Percentiles rank a stretch among this genome's conserved stretches.
phyloP scores from a whole-genome alignment of 2,888 invertebrate species.

The Machimus rusticus region DNA sequence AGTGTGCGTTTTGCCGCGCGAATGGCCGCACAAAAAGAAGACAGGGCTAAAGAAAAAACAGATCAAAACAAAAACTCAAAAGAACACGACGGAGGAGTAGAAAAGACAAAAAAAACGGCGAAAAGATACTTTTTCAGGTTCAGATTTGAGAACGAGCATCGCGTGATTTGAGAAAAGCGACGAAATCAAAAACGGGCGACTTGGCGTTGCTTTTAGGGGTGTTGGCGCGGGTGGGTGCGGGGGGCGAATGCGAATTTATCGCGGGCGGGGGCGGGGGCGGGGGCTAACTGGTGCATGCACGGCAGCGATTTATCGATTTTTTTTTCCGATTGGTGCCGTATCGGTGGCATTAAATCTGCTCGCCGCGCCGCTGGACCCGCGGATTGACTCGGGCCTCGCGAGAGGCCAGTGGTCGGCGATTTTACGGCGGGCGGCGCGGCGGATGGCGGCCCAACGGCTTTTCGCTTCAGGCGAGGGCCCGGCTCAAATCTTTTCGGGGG shows the following conservation, averaged over 20 bases:
- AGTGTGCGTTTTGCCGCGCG: slow-evolving; percentile 35
- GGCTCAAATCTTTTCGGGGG: background rate
- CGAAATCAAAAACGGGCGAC: background rate
- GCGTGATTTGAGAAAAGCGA: slow-evolving; percentile 20
- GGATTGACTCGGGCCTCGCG: background rate
- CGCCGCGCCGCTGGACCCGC: background rate
- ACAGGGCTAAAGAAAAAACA: slow-evolving; percentile 22
- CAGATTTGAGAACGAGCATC: slow-evolving; percentile 26
- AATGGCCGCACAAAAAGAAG: slow-evolving; percentile 29
- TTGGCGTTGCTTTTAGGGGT: background rate
- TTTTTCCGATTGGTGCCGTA: background rate
- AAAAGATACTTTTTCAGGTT: background rate
- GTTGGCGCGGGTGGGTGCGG: background rate
- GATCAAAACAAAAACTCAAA: slow-evolving; percentile 34
- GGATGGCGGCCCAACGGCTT: background rate
- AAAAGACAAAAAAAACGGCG: too few relatives aligned
- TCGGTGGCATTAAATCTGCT: background rate
- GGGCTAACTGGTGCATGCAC: slow-evolving; percentile 12
- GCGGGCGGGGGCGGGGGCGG: background rate
- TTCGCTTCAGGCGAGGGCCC: background rate
- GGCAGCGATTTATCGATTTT: slow-evolving; percentile 5
- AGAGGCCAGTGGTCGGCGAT: background rate
- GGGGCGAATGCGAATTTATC: background rate
- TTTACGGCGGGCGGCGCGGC: background rate
- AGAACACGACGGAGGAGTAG: background rate